phyloP scores from a whole-genome alignment of 2,113 vertebrate genomes.

The Crotalus helleri region DNA sequence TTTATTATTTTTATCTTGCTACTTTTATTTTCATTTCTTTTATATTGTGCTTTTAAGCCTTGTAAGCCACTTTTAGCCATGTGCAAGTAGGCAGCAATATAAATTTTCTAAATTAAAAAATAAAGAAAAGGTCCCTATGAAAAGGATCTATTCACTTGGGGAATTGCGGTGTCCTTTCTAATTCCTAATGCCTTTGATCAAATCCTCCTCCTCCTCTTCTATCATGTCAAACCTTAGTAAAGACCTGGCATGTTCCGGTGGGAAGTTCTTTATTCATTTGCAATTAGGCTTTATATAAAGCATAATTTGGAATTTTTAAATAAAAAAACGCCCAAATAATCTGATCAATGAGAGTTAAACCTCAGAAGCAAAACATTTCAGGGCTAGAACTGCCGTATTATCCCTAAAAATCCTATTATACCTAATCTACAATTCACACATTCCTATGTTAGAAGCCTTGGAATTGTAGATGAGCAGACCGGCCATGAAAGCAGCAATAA shows the following conservation, averaged over 20 bases:
- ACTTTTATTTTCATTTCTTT: too few relatives aligned
- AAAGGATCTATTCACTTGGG: not conserved
- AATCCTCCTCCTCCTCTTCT: not conserved
- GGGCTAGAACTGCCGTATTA: slow-evolving; percentile 30
- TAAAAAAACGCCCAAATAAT: slow-evolving; percentile 41
- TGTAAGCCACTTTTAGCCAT: too few relatives aligned
- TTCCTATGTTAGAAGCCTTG: slow-evolving; percentile 30
- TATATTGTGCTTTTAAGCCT: too few relatives aligned
- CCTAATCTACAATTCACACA: slow-evolving; percentile 40
- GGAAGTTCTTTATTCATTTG: slow-evolving; percentile 20
- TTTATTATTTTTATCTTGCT: too few relatives aligned
- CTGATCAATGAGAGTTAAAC: slow-evolving; percentile 40
- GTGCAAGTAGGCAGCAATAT: too few relatives aligned
- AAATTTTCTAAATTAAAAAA: too few relatives aligned
- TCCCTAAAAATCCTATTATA: slow-evolving; percentile 44
- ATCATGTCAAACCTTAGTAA: slow-evolving; percentile 20
- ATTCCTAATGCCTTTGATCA: slow-evolving; percentile 1
- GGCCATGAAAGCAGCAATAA: slow-evolving; percentile 26
- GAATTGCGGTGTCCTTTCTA: not conserved
- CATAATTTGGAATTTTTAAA: slow-evolving; percentile 34
- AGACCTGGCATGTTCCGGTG: slow-evolving; percentile 6
- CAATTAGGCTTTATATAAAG: slow-evolving; percentile 26
- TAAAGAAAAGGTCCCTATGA: not conserved
- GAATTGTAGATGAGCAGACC: slow-evolving; percentile 41
- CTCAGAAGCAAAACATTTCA: slow-evolving; percentile 38